These are phyloP conservation scores for Hirundo rustica DNA, from an alignment of 2,797 vertebrate genomes.

Conservation along the genomic window DNA sequence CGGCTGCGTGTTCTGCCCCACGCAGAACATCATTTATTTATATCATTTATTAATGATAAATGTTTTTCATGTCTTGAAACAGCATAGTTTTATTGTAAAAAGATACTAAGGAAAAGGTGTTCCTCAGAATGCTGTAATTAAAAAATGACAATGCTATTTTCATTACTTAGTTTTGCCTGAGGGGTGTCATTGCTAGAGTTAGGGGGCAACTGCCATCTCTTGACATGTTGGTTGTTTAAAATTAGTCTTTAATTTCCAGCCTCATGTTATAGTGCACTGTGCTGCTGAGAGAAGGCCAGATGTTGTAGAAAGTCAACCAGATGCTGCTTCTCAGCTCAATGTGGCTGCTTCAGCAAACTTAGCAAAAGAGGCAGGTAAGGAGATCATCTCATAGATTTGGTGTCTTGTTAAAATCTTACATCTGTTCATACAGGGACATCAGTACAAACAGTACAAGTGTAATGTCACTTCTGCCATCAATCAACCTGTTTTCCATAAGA, in stretches of 20 bases:
- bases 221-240: slow-evolving; percentile 48
- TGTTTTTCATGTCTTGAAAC: background rate
- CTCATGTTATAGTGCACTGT: slow-evolving; percentile 92
- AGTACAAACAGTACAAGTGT: rapidly evolving
- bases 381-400: background rate
- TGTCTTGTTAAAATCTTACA: background rate
- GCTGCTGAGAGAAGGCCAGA: slow-evolving; percentile 95
- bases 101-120: background rate
- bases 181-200: background rate
- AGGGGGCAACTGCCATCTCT: background rate
- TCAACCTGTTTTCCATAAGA: rapidly evolving
- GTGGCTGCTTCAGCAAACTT: slow-evolving; percentile 87
- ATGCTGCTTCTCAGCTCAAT: slow-evolving; percentile 88
- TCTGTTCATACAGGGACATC: background rate
- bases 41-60: too few species aligned
- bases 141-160: background rate
- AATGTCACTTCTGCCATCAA: background rate
- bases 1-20: background rate
- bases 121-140: background rate
- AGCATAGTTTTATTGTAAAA: background rate
- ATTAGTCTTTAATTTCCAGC: slow-evolving; percentile 79
- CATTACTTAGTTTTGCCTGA: background rate
- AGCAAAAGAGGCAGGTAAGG: slow-evolving; percentile 92
- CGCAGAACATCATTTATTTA: too few species aligned
- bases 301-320: slow-evolving; percentile 89